Conservation (phyloP, 2,113 vertebrate genomes). For the Ovibos moschatus region DNA sequence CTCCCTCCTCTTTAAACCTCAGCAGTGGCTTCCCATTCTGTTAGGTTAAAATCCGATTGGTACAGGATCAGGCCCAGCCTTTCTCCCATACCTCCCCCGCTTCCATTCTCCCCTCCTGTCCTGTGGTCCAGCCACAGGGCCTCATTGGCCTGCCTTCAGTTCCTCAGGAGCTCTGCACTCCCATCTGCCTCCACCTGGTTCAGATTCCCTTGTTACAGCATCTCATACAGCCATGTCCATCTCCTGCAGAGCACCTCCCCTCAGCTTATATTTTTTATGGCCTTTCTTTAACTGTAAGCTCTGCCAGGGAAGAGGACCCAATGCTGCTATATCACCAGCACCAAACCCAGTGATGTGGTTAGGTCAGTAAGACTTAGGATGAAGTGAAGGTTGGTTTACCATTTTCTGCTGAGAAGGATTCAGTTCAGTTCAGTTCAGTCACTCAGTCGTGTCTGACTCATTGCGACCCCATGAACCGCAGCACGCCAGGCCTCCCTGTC, state of each 20-base stretch:
- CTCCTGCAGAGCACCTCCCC: background rate
- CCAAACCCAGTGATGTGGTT: background rate
- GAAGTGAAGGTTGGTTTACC: background rate
- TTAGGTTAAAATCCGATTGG: background rate
- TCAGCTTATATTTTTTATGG: background rate
- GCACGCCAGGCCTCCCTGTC: too few species aligned
- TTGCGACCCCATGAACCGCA: accelerated
- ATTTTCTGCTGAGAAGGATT: background rate
- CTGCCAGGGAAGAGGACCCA: background rate
- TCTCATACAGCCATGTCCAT: background rate
- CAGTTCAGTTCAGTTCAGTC: too few species aligned
- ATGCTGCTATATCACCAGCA: background rate
- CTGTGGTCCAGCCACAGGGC: background rate
- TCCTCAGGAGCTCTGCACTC: background rate
- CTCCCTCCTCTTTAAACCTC: background rate
- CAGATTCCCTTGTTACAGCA: background rate
- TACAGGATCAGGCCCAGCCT: background rate
- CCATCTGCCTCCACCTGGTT: background rate
- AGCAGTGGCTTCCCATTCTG: background rate
- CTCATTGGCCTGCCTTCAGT: background rate
- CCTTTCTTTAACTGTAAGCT: background rate
- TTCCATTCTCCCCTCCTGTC: background rate
- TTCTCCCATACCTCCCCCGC: background rate
- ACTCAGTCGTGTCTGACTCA: too few species aligned
- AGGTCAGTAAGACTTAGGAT: background rate